Conservation (phyloP, 1,140 invertebrate genomes). For the Lepidurus arcticus region DNA sequence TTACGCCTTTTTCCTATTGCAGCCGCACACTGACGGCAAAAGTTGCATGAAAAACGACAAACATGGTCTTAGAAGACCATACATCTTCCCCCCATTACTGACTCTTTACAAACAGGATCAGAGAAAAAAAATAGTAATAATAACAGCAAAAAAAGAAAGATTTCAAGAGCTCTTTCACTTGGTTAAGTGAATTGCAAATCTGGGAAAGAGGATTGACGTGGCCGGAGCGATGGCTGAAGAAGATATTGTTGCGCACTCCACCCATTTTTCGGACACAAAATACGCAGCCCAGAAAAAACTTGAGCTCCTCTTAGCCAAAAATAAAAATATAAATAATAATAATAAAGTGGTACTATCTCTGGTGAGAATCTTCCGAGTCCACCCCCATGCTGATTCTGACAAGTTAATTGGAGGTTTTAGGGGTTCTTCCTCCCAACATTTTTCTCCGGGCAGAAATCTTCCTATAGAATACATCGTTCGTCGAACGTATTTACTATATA, state of each 20-base stretch:
- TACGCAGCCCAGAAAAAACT: not conserved
- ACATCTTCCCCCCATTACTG: not conserved
- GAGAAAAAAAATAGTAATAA: not conserved
- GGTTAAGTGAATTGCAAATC: conserved; percentile 16
- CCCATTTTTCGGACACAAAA: not conserved
- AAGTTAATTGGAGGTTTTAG: conserved; percentile 14
- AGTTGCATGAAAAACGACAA: not conserved
- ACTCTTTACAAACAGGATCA: not conserved
- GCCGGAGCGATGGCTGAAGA: conserved; percentile 4
- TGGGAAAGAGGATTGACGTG: conserved; percentile 14
- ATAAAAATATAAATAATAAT: not conserved
- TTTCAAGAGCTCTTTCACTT: not conserved
- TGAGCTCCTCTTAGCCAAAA: not conserved
- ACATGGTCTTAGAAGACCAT: not conserved
- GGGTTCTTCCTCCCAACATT: not conserved
- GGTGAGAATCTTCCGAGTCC: not conserved
- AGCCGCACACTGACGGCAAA: not conserved
- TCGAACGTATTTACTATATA: not conserved
- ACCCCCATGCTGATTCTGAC: conserved; percentile 20
- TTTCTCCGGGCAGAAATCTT: not conserved
- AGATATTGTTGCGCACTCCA: conserved; percentile 15
- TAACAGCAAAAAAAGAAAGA: not conserved
- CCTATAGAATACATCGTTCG: not conserved
- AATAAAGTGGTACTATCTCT: not conserved
- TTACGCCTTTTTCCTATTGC: conserved; percentile 5